Evolutionary conservation across 1,140 invertebrate species (phyloP).

Genomic region (Platyura marginata): DNA sequence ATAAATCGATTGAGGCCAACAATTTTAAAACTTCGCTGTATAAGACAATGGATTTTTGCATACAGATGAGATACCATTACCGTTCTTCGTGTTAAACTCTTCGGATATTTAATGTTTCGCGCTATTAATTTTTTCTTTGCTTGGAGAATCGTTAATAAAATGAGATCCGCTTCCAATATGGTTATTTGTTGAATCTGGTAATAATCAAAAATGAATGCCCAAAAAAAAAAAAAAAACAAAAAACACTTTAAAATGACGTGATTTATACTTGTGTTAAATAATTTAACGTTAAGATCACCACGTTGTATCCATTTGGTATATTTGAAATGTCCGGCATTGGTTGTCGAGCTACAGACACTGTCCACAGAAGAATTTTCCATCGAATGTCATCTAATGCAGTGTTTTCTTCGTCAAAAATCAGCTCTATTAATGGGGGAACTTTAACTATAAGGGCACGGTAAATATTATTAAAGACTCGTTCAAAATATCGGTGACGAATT

Average conservation of each 20-base stretch:
- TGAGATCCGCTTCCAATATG: neutral
- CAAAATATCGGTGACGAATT: neutral
- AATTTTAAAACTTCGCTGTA: neutral
- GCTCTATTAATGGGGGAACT: neutral
- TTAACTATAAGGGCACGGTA: neutral
- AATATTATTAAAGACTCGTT: neutral
- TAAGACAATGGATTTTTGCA: neutral
- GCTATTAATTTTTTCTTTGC: neutral
- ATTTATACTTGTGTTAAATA: neutral
- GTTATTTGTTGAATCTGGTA: neutral
- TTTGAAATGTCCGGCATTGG: no score
- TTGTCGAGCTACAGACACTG: no score
- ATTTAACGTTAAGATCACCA: neutral
- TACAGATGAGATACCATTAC: neutral
- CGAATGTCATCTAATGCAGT: no score
- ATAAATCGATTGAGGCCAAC: neutral
- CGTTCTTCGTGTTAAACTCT: neutral
- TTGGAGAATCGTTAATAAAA: neutral
- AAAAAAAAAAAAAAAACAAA: neutral
- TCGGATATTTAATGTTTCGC: neutral
- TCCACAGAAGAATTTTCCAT: no score
- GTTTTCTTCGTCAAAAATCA: neutral
- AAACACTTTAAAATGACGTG: neutral
- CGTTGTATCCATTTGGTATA: neutral
- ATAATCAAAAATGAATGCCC: neutral